Evolutionary conservation across 2,888 invertebrate genomes (phyloP).

Genomic region (Cheilosia vulpina): DNA sequence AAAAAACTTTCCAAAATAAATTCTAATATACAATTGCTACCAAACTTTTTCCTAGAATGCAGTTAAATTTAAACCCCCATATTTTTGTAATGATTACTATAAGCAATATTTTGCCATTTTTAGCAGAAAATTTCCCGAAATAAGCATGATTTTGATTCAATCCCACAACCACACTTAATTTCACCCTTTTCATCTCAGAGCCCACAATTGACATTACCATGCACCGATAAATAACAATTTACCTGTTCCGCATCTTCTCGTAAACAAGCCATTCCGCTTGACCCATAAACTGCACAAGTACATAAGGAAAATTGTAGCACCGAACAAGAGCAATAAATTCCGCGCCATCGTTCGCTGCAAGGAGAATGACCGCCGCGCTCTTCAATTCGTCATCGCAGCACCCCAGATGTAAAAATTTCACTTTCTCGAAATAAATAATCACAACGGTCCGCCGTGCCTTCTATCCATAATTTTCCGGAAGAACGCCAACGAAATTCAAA

Average conservation of each 20-base stretch:
- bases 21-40: too few species aligned
- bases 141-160: not conserved
- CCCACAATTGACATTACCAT: constrained; percentile 30
- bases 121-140: not conserved
- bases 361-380: constrained; percentile 42
- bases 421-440: constrained; percentile 72
- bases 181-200: constrained; percentile 5
- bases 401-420: constrained; percentile 59
- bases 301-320: constrained; percentile 60
- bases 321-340: constrained; percentile 56
- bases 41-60: too few species aligned
- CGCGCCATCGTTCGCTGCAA: constrained; percentile 30
- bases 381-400: constrained; percentile 62
- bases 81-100: too few species aligned
- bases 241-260: constrained; percentile 37
- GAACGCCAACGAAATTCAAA: constrained; percentile 11
- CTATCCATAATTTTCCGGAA: constrained; percentile 48
- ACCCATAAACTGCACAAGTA: constrained; percentile 49
- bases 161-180: not conserved
- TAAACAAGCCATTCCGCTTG: constrained; percentile 61
- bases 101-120: too few species aligned
- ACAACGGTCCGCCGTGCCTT: constrained; percentile 17
- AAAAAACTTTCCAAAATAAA: too few species aligned
- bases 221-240: constrained; percentile 58
- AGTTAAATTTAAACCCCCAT: too few species aligned